Evolutionary conservation across 2,888 invertebrate genomes (phyloP).

Genomic region (Tigriopus californicus): DNA sequence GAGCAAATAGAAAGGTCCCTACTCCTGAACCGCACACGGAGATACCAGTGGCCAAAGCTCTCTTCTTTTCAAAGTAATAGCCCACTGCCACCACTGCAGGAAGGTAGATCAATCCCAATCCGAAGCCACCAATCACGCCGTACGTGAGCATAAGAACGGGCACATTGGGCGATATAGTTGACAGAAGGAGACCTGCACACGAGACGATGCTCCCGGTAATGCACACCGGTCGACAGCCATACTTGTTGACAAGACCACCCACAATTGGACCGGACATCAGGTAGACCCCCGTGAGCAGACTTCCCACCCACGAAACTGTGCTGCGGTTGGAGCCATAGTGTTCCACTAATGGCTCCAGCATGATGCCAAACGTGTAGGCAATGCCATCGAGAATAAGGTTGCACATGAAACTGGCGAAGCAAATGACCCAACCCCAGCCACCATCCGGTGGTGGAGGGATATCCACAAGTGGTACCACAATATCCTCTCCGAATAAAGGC

Average conservation of each 20-base stretch:
- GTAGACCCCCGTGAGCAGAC: conserved; percentile 85
- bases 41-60: conserved; percentile 72
- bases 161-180: conserved; percentile 65
- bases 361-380: conserved; percentile 93
- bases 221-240: conserved; percentile 81
- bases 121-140: conserved; percentile 58
- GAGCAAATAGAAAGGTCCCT: conserved; percentile 88
- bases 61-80: conserved; percentile 87
- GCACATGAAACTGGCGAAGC: conserved; percentile 87
- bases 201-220: conserved; percentile 75
- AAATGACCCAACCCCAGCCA: conserved; percentile 26
- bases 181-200: conserved; percentile 60
- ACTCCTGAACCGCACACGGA: conserved; percentile 91
- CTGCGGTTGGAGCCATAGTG: conserved; percentile 70
- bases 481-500: neutral
- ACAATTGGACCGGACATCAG: conserved; percentile 20
- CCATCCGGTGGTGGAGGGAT: conserved; percentile 12
- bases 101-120: conserved; percentile 56
- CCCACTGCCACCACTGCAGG: conserved; percentile 93
- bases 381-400: conserved; percentile 97
- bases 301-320: conserved; percentile 81
- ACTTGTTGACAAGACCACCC: conserved; percentile 37
- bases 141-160: conserved; percentile 79
- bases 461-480: neutral
- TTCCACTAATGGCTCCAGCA: conserved; percentile 54